Evolutionary conservation across 2,113 vertebrate genomes (phyloP), one percentile per base, ranked within the genome.

Genomic region (Notarius quadriscutis): DNA sequence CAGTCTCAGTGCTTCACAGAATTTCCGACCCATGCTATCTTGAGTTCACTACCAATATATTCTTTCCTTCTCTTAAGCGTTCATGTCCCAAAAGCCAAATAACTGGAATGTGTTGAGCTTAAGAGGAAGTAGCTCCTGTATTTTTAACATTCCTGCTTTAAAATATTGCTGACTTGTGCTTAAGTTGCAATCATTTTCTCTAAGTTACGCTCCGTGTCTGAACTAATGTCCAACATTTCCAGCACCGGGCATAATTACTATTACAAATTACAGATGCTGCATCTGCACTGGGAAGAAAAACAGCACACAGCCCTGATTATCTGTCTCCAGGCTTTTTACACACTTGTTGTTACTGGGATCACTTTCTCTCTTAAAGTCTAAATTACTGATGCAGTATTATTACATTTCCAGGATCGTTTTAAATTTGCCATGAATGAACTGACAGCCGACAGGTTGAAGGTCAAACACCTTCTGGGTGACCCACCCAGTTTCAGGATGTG

Each of bases 401-500:
- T 34, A 34, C 34, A 71, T 1, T 2, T 7, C 12, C 67, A 71
- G 12, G 14, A 34, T 6, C 27, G 2, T 71, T 30, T 34, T 7
- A 34, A 71, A 71, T 65, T 25, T 11, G 20, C 25, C 63, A 0
- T 25, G 2, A 9, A 3, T 65, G 7, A n/a, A 67, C 25, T 27
- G 65, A 8, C 8, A 12, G 8, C 27, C 0, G 27, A 7, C 18
- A 72, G 14, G 34, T 57, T 1, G 41, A 17, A 67, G 25, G 15
- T 57, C 34, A 78, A 41, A 34, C 3, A 69, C 94, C 94, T 7
- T 53, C 51, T 53, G 51, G 1, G 10, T 11, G 7, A 71, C 94
- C 94, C 92, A 99, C 98, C 97, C 87, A 99, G 92, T 91, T 97
- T 98, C 91, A 99, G 96, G 88, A 98, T 96, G 50, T 91, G 95